phyloP scores from a whole-genome alignment of 2,113 vertebrate genomes.

The Pandion haliaetus region DNA sequence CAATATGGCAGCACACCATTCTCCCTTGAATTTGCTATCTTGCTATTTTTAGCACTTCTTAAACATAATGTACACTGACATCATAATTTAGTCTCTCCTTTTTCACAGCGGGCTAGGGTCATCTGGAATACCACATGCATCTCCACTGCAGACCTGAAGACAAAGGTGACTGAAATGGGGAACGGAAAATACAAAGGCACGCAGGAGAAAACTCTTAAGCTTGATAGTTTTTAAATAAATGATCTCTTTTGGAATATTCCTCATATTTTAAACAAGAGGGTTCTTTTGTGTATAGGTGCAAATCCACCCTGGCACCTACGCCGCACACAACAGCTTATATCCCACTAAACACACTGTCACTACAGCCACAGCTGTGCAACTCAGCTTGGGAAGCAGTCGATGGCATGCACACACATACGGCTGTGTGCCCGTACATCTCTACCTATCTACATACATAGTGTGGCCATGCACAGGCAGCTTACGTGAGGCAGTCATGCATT shows the following conservation, averaged over 20 bases:
- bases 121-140: neutral
- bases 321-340: neutral
- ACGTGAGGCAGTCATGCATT: neutral
- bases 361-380: neutral
- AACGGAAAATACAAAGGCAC: neutral
- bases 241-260: neutral
- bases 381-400: fast-evolving
- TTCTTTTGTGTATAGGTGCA: neutral
- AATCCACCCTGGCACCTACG: neutral
- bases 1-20: neutral
- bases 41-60: neutral
- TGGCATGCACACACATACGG: fast-evolving
- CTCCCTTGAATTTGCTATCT: neutral
- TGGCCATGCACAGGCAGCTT: fast-evolving
- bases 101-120: neutral
- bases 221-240: neutral
- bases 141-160: neutral
- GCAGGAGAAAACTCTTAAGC: neutral
- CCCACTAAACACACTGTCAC: neutral
- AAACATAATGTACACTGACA: neutral
- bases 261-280: neutral
- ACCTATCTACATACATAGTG: neutral
- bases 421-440: neutral
- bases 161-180: neutral
- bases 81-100: neutral